Conservation (phyloP, 64 coral and sea anemone genomes). For the Exaiptasia diaphana region DNA sequence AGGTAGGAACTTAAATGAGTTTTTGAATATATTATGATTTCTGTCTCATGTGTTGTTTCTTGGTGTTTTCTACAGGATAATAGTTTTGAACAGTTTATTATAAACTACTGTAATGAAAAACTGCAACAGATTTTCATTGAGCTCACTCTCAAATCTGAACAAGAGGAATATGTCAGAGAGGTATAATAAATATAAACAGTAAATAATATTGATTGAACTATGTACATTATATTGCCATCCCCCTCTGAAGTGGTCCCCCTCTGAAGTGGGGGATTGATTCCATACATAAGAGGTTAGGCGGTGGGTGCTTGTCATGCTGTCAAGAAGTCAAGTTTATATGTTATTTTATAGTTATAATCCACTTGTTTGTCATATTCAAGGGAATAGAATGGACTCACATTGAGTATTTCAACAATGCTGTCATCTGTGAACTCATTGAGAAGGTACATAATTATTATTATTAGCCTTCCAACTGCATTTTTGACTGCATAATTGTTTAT, state of each 20-base stretch:
- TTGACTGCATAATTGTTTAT: background rate
- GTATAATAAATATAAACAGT: no score
- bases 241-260: no score
- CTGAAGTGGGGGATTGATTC: no score
- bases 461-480: background rate
- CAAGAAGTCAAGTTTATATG: no score
- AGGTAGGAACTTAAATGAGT: constrained; percentile 29
- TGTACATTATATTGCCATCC: background rate
- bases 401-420: constrained; percentile 94
- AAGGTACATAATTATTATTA: constrained; percentile 35
- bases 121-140: constrained; percentile 99
- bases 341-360: no score
- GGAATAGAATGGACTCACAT: constrained; percentile 95
- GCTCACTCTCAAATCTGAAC: constrained; percentile 89
- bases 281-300: no score
- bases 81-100: constrained; percentile 99
- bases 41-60: no score
- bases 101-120: constrained; percentile 99
- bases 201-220: no score
- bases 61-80: constrained; percentile 76
- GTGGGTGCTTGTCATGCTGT: no score
- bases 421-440: constrained; percentile 96
- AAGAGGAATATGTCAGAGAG: constrained; percentile 99
- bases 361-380: constrained; percentile 35
- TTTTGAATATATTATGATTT: no score